Percentiles rank a stretch among this genome's conserved stretches.
Evolutionary conservation across 2,113 vertebrate species (phyloP).

Genomic region (Romanogobio albipinnatus): DNA sequence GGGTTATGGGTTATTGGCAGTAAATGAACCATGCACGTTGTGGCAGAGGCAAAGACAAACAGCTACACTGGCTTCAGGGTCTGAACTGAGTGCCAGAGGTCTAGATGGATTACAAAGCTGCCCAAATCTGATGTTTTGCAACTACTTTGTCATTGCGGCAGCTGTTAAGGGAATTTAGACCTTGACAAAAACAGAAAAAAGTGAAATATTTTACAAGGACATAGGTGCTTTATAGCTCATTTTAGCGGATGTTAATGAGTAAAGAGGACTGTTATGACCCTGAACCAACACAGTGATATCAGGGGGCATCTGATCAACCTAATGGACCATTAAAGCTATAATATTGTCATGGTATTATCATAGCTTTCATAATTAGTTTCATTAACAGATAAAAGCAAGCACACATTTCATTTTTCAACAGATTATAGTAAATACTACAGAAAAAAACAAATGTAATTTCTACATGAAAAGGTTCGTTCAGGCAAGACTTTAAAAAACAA

Average conservation of each 20-base stretch:
- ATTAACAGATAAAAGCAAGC: slow-evolving; percentile 21
- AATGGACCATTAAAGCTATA: slow-evolving; percentile 25
- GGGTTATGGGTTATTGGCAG: slow-evolving; percentile 1
- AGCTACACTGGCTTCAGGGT: slow-evolving; percentile 26
- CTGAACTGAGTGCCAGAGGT: slow-evolving; percentile 11
- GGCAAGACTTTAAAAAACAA: too few species aligned
- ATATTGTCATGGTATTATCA: slow-evolving; percentile 4
- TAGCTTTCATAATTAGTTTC: slow-evolving; percentile 21
- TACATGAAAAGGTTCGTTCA: too few species aligned
- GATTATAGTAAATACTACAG: neutral
- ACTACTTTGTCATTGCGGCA: slow-evolving; percentile 18
- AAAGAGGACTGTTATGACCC: neutral
- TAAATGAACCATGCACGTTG: slow-evolving; percentile 23
- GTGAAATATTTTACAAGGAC: slow-evolving; percentile 6
- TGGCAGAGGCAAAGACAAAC: slow-evolving; percentile 28
- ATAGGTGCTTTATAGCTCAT: neutral
- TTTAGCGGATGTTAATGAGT: slow-evolving; percentile 27
- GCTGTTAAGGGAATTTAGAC: slow-evolving; percentile 6
- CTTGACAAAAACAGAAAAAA: neutral
- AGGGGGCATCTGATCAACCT: neutral
- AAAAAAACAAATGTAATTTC: too few species aligned
- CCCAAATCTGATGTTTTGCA: slow-evolving; percentile 32
- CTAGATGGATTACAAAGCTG: slow-evolving; percentile 30
- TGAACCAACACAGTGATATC: slow-evolving; percentile 5
- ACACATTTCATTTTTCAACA: neutral